Evolutionary conservation across 2,113 vertebrate genomes (phyloP), one percentile per base, ranked within the genome.

Genomic region (Sigmodon hispidus): DNA sequence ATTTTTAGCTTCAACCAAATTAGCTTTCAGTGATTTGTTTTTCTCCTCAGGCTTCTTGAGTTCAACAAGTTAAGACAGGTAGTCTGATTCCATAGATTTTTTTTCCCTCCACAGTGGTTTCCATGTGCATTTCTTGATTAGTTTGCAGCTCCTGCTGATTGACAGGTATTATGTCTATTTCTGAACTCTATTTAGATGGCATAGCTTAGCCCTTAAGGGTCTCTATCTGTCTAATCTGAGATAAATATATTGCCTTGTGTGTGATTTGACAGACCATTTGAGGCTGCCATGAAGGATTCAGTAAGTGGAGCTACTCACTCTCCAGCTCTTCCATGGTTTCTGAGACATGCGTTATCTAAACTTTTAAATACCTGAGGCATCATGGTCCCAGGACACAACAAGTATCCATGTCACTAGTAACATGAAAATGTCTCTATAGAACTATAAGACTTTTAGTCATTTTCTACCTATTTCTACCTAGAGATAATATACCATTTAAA

Each of bases 1-100:
- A 96, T 95, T 95, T 95, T 96, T 94, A 94, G 85, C 94, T 97
- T 97, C 93, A 96, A 94, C 57, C 90, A 84, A 96, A 96, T 96
- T 95, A 90, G 59, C 57, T 96, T 97, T 94, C 43, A 26, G 90
- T 85, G 87, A 94, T 96, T 97, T 97, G 80, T 92, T 97, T 96
- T 97, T 97, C 92, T 91, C 87, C 96, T 96, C 75, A 94, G 90
- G 48, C 61, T 96, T 63, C 87, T 97, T 91, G 80, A 95, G 43
- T 90, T 96, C 90, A 97, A 95, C 91, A 96, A 96, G 93, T 96
- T 94, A 95, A 96, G 90, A 97, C 70, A 96, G 87, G 93, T 93
- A 90, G 87, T 86, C 91, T 93, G 87, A 96, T 93, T 93, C 93
- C 93, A 96, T 93, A 85, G 94, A 94, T 93, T 96, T 96, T 92